Evolutionary conservation across 2,888 invertebrate genomes (phyloP).

Genomic region (Hyalella azteca): DNA sequence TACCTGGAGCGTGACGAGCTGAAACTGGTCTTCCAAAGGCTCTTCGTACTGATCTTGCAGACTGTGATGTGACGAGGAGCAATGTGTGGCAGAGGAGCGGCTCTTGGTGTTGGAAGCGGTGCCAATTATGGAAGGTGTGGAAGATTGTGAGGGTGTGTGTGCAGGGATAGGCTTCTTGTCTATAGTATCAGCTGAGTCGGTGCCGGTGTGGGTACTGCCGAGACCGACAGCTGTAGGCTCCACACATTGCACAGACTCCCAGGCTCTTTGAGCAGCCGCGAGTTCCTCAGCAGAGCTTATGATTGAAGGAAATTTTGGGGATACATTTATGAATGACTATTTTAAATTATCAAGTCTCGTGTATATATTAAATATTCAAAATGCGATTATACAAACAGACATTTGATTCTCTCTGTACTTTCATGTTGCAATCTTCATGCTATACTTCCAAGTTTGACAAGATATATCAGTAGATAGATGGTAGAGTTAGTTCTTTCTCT

Average conservation of each 20-base stretch:
- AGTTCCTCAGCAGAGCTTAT: conserved; percentile 53
- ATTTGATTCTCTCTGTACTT: too few relatives aligned
- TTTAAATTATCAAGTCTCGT: too few relatives aligned
- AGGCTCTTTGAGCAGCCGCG: conserved; percentile 51
- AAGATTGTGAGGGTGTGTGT: conserved; percentile 31
- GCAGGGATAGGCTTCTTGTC: conserved; percentile 13
- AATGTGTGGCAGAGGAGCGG: conserved; percentile 8
- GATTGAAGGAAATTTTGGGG: too few relatives aligned
- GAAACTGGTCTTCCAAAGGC: conserved; percentile 14
- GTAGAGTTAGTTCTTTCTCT: too few relatives aligned
- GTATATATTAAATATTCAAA: too few relatives aligned
- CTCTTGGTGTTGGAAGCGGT: conserved; percentile 9
- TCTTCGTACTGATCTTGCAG: conserved; percentile 23
- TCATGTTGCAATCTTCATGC: too few relatives aligned
- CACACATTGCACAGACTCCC: conserved; percentile 56
- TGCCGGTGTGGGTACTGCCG: conserved; percentile 23
- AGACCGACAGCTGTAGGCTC: conserved; percentile 45
- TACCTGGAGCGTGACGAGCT: conserved; percentile 10
- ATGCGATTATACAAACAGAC: too few relatives aligned
- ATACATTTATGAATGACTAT: too few relatives aligned
- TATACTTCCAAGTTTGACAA: too few relatives aligned
- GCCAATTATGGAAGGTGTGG: conserved; percentile 15
- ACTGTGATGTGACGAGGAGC: conserved; percentile 26
- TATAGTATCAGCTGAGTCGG: conserved; percentile 26
- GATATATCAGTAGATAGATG: too few relatives aligned